Conservation (phyloP, 1,140 invertebrate genomes). For the Lepidurus arcticus region DNA sequence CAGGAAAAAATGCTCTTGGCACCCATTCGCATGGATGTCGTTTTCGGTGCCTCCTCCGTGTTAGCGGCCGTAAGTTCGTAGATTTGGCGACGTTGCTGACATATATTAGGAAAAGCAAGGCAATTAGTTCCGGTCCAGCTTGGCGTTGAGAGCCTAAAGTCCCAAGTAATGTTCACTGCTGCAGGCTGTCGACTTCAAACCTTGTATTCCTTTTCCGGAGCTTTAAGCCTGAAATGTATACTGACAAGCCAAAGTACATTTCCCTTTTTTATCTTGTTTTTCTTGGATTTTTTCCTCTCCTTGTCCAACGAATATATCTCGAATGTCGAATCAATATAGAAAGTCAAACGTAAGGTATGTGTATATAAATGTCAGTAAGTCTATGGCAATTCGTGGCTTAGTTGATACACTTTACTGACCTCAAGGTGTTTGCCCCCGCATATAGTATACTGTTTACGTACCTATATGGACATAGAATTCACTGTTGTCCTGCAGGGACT, state of each 20-base stretch:
- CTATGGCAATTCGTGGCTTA: no score
- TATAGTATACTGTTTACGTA: no score
- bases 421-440: no score
- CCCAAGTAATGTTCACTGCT: not conserved
- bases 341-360: no score
- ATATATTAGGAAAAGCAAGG: conserved; percentile 19
- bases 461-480: no score
- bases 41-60: conserved; percentile 7
- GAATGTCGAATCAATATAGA: no score
- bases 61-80: conserved; percentile 11
- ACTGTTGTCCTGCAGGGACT: not conserved
- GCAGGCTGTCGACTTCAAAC: conserved; percentile 4
- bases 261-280: conserved; percentile 3
- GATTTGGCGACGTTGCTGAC: conserved; percentile 16
- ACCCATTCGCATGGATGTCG: conserved; percentile 20
- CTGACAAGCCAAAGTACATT: not conserved
- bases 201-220: not conserved
- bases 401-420: not conserved
- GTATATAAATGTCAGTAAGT: no score
- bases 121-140: conserved; percentile 18
- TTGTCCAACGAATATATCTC: not conserved
- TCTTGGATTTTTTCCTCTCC: not conserved
- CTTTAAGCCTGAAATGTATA: not conserved
- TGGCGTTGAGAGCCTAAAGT: not conserved
- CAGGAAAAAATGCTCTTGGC: not conserved